Evolutionary conservation across 2,888 invertebrate species (phyloP).

Genomic region (Leucania comma): DNA sequence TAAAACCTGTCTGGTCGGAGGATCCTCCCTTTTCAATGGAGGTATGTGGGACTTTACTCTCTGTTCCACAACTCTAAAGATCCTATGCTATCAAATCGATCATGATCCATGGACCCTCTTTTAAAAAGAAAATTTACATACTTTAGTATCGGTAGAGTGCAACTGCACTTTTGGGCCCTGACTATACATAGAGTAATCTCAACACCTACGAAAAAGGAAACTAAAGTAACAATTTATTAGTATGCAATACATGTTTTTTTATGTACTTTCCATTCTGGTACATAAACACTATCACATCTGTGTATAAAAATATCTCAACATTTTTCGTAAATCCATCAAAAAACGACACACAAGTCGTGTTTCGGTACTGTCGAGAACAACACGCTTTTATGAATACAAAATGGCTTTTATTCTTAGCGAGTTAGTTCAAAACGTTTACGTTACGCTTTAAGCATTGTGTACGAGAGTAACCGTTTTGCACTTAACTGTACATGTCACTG

Average conservation of each 20-base stretch:
- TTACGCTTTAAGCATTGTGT: conserved; percentile 32
- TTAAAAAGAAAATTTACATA: too few species aligned
- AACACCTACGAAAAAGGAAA: not conserved
- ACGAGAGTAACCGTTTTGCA: conserved; percentile 21
- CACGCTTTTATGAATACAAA: conserved; percentile 46
- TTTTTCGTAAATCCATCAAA: conserved; percentile 3
- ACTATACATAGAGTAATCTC: too few species aligned
- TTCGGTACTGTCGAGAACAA: conserved; percentile 18
- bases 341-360: conserved; percentile 1
- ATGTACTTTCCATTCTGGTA: not conserved
- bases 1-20: too few species aligned
- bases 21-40: too few species aligned
- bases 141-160: too few species aligned
- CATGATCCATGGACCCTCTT: too few species aligned
- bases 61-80: too few species aligned
- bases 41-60: too few species aligned
- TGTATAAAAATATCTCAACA: conserved; percentile 1
- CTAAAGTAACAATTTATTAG: not conserved
- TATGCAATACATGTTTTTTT: not conserved
- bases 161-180: too few species aligned
- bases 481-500: conserved; percentile 24
- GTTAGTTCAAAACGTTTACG: conserved; percentile 40
- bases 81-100: too few species aligned
- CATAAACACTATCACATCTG: not conserved
- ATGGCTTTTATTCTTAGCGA: conserved; percentile 7